Base-by-base conservation (phyloP, 2,113 vertebrate genomes). In the Pagrus major region DNA sequence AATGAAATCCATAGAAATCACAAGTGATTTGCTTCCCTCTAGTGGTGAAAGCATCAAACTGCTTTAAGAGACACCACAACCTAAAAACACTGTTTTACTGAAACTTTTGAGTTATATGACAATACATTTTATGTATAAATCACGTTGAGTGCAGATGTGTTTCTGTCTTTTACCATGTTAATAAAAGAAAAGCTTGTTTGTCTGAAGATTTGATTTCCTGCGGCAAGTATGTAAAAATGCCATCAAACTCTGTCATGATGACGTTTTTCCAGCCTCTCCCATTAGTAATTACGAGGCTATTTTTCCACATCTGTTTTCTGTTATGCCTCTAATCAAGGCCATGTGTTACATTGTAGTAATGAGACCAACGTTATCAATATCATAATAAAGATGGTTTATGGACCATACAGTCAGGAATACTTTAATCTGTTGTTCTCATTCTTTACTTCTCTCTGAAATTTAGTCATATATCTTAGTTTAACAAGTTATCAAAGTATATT, bases 11-110 rank as follows among this genome's bases (percentile, higher is more conserved):
- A 35, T 16, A 33, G 55, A 37, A 10, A 55, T 39, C n/a, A 67
- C n/a, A 15, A 16, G 44, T 44, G 5, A 23, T 56, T 64, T 78
- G 59, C 58, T 31, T 72, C 52, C n/a, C 65, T 81, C 79, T 69
- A 56, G 72, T 39, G 64, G 59, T 49, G 10, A 47, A 52, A 15
- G 6, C 1, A 12, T 71, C 9, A 64, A 47, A 80, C 72, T 75
- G n/a, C 65, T 56, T 20, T 33, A 52, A 3, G 20, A 67, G 21
- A 23, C 2, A 6, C 12, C 15, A 64, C 4, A 54, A 14, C 18
- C 29, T 44, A 10, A 65, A 67, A 27, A 31, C 2, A 31, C 25
- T 11, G 14, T 60, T 54, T n/a, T 37, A 14, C 5, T 56, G 12
- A 33, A 11, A 41, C 18, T 37, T 60, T 23, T 58, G 15, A 27